These are phyloP conservation scores for Noctua janthe DNA, from an alignment of 2,888 invertebrate genomes.

Conservation along the genomic window DNA sequence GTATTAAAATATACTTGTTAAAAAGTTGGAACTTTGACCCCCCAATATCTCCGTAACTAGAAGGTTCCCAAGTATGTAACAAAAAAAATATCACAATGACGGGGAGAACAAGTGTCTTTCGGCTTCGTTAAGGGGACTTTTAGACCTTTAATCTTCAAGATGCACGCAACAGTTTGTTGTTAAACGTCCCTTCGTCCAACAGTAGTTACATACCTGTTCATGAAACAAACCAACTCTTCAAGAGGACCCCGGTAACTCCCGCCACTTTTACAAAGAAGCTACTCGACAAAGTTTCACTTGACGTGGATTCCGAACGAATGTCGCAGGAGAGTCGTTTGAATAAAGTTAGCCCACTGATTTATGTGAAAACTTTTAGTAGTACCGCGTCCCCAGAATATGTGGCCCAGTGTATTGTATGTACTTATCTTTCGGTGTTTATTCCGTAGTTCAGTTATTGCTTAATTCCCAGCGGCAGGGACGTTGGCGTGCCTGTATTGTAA, in stretches of 20 bases:
- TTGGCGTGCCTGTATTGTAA: conserved; percentile 68
- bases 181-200: conserved; percentile 64
- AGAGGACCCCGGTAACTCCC: conserved; percentile 73
- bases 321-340: conserved; percentile 90
- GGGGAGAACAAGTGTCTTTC: no score
- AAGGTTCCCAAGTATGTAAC: no score
- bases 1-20: no score
- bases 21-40: no score
- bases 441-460: conserved; percentile 78
- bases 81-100: no score
- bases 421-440: conserved; percentile 80
- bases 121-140: no score
- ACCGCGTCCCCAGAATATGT: conserved; percentile 80
- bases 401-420: conserved; percentile 81
- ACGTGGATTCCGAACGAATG: conserved; percentile 87
- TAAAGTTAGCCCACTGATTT: conserved; percentile 89
- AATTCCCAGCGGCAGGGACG: conserved; percentile 77
- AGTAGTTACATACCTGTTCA: conserved; percentile 72
- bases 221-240: conserved; percentile 74
- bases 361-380: conserved; percentile 85
- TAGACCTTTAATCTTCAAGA: not conserved
- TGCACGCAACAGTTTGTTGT: conserved; percentile 64
- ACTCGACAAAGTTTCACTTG: conserved; percentile 84
- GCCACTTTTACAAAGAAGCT: conserved; percentile 82
- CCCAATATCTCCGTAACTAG: no score